Evolutionary conservation across 37 sponge, comb jelly and placozoan genomes (phyloP).

Genomic region (Oopsacas minuta): DNA sequence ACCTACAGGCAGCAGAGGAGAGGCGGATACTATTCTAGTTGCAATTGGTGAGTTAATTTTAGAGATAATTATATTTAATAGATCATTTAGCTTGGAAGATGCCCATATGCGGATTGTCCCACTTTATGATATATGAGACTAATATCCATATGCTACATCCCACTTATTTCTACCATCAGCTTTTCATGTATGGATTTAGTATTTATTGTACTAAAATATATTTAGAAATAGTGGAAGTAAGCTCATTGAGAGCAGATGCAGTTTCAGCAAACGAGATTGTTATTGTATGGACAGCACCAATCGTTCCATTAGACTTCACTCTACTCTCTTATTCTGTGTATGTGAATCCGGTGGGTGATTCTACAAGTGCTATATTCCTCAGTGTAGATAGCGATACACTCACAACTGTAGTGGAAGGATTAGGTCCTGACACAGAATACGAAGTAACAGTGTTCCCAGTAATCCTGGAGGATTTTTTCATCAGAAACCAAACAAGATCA

Average conservation of each 20-base stretch:
- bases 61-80: too few species aligned
- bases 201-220: background rate
- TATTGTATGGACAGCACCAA: background rate
- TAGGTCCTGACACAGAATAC: background rate
- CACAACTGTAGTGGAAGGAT: background rate
- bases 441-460: background rate
- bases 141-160: too few species aligned
- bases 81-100: too few species aligned
- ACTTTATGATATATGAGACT: too few species aligned
- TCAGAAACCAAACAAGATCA: background rate
- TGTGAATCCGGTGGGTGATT: background rate
- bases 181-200: too few species aligned
- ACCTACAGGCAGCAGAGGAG: background rate
- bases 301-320: background rate
- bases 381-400: background rate
- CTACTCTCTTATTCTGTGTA: background rate
- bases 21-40: background rate
- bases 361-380: background rate
- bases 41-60: background rate
- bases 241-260: background rate
- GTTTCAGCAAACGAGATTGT: background rate
- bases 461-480: background rate
- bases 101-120: too few species aligned
- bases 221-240: background rate
- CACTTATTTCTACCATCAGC: too few species aligned